Percentiles rank a stretch among this genome's conserved stretches.
Conservation (phyloP, 2,888 invertebrate genomes). For the Agapostemon virescens region DNA sequence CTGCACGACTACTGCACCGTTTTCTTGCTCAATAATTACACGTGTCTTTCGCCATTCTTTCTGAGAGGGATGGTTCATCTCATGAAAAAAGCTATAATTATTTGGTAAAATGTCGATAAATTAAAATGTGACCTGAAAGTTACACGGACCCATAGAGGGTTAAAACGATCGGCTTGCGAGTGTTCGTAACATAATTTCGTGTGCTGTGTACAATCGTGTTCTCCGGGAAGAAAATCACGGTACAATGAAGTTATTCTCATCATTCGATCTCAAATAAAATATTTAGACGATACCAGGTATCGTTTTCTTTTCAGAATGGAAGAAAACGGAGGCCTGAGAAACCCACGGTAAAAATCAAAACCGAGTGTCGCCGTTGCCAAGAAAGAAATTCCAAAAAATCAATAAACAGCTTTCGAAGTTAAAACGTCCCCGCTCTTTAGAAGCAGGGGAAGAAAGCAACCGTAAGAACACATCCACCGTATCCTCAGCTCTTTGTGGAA, state of each 20-base stretch:
- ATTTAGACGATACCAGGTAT: no score
- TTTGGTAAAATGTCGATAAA: no score
- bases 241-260: no score
- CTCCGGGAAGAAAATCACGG: no score
- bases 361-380: background rate
- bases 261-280: no score
- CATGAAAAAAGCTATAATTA: no score
- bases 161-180: no score
- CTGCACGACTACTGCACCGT: background rate
- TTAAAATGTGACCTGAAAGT: no score
- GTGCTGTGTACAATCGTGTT: no score
- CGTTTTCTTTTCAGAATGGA: background rate
- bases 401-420: background rate
- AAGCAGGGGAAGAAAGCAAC: background rate
- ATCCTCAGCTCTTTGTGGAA: background rate
- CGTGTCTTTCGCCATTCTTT: background rate
- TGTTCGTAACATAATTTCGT: no score
- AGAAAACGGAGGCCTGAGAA: background rate
- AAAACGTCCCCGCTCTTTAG: background rate
- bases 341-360: background rate
- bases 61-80: background rate
- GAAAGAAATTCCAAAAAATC: background rate
- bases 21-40: background rate
- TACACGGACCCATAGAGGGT: no score
- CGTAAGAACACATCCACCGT: no score